Base-by-base conservation (phyloP, 2,797 vertebrate species). In the Megalops cyprinoides region DNA sequence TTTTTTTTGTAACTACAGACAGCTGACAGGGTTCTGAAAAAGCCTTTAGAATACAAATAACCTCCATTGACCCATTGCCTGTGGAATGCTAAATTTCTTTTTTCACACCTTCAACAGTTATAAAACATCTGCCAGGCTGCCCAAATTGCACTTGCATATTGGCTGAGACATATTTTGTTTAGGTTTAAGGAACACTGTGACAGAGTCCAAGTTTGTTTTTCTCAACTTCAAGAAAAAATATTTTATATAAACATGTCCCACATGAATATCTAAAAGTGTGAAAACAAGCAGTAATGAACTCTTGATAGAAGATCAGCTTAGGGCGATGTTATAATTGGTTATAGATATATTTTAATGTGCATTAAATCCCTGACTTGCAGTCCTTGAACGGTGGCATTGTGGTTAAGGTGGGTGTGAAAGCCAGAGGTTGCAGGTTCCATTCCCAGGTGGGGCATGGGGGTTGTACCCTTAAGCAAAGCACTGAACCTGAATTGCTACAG, bases 11-110 rank as follows among this genome's bases (percentile, higher is more conserved):
- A 37, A 56, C 25, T 37, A 76, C 34, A 34, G 69, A 37, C 71
- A 81, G 46, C 31, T 81, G 55, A 62, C 56, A 62, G 51, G 18
- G 58, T 67, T 80, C 53, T 20, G 20, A 73, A 75, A 76, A 81
- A 25, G 56, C 6, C 15, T 60, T 37, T 1, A 48, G 56, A 58
- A 67, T 76, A 56, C 73, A 65, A 65, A 80, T 37, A 46, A 49
- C 49, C 28, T 76, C 20, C 65, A n/a, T 81, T 76, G 44, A 75
- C 49, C 44, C 46, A 28, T 48, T 53, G 56, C 28, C 28, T 75
- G n/a, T 37, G 28, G 48, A 73, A 75, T 73, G 76, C 48, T 76
- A 65, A 83, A 69, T 74, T 5, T 49, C 60, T 23, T 76, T 77
- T 39, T 53, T 58, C 20, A 23, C 25, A n/a, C 34, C 51, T 77